These are phyloP conservation scores for Smittia aterrima DNA, from an alignment of 2,888 invertebrate genomes.

Conservation along the genomic window DNA sequence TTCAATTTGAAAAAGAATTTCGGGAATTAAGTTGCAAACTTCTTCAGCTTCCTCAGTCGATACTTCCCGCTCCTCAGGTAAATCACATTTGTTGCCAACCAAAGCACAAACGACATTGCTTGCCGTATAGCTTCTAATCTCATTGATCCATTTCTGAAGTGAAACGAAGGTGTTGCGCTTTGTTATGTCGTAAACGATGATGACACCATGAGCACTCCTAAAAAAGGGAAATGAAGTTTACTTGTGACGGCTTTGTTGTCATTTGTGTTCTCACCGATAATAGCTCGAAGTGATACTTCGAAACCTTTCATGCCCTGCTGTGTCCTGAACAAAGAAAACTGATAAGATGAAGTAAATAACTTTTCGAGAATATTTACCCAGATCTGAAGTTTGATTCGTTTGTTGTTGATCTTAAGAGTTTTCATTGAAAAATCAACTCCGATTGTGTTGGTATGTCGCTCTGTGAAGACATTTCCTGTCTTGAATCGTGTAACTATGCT, in stretches of 20 bases:
- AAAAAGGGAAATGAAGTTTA: neutral
- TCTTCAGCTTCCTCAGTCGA: constrained; percentile 83
- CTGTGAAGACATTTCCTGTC: constrained; percentile 87
- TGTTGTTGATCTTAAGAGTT: constrained; percentile 88
- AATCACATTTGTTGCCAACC: constrained; percentile 90
- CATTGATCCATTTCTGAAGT: constrained; percentile 93
- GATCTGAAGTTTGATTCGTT: constrained; percentile 70
- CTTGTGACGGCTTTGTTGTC: constrained; percentile 63
- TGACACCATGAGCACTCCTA: constrained; percentile 29
- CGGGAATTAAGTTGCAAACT: constrained; percentile 80
- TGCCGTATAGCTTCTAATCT: constrained; percentile 90
- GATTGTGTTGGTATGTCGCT: constrained; percentile 93
- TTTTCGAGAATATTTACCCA: constrained; percentile 9
- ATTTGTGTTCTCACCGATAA: constrained; percentile 95
- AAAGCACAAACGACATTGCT: constrained; percentile 86
- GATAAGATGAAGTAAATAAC: constrained; percentile 42
- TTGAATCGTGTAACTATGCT: constrained; percentile 92
- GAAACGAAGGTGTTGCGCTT: constrained; percentile 88
- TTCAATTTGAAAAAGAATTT: constrained; percentile 82
- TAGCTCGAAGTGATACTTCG: constrained; percentile 96
- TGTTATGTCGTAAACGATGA: constrained; percentile 89
- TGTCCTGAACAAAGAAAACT: constrained; percentile 73
- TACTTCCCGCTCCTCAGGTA: constrained; percentile 77
- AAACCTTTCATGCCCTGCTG: constrained; percentile 94
- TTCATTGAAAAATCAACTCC: constrained; percentile 99